Conservation (phyloP, 2,888 invertebrate genomes). For the Phania funesta region DNA sequence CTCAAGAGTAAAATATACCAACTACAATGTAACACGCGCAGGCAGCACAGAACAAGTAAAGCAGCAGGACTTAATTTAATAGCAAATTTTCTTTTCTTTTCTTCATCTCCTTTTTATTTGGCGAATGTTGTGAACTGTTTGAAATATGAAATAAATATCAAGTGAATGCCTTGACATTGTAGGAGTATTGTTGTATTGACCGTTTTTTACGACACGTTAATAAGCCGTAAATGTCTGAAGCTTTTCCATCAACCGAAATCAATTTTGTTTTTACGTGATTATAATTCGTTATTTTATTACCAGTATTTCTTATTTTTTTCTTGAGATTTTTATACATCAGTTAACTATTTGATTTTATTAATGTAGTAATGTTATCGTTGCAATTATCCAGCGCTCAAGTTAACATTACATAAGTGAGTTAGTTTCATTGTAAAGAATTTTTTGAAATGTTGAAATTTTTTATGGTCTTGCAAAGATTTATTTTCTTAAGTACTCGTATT, state of each 20-base stretch:
- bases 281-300: slow-evolving; percentile 8
- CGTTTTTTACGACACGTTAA: slow-evolving; percentile 14
- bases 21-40: slow-evolving; percentile 1
- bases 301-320: background rate
- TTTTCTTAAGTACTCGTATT: no score
- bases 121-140: background rate
- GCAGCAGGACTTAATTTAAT: slow-evolving; percentile 30
- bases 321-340: background rate
- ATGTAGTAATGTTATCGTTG: background rate
- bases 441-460: background rate
- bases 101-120: background rate
- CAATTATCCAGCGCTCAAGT: background rate
- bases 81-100: background rate
- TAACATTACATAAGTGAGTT: background rate
- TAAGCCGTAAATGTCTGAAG: slow-evolving; percentile 1
- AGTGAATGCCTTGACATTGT: background rate
- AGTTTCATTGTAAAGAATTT: no score
- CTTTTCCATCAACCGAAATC: slow-evolving; percentile 8
- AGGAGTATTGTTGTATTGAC: background rate
- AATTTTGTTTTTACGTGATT: slow-evolving; percentile 38
- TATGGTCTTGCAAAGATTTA: no score
- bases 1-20: slow-evolving; percentile 29
- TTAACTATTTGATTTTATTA: slow-evolving; percentile 28
- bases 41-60: background rate
- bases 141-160: background rate